phyloP scores from a whole-genome alignment of 30 jellyfish, hydroid and myxozoan genomes.

The Rhopilema esculentum region DNA sequence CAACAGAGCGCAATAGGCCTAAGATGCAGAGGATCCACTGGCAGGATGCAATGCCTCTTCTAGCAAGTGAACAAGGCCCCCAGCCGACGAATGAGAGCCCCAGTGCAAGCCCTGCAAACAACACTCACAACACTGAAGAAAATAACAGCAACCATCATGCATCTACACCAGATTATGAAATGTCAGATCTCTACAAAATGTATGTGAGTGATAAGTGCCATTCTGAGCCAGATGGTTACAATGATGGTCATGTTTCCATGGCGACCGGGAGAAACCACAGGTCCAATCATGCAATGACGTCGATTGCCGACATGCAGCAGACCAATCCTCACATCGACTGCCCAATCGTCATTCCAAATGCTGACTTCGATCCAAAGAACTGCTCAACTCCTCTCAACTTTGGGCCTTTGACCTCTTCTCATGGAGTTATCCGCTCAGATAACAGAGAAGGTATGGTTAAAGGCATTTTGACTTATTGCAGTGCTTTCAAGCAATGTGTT shows the following conservation, averaged over 20 bases:
- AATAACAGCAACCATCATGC: constrained; percentile 21
- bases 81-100: constrained; percentile 67
- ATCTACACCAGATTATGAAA: constrained; percentile 63
- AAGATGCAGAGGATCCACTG: constrained; percentile 83
- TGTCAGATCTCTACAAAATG: constrained; percentile 76
- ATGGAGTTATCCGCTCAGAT: neutral
- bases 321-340: constrained; percentile 96
- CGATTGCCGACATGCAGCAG: constrained; percentile 86
- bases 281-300: constrained; percentile 65
- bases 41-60: constrained; percentile 79
- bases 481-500: neutral
- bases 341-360: constrained; percentile 97
- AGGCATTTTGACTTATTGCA: neutral
- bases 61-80: constrained; percentile 89
- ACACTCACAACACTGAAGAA: constrained; percentile 13
- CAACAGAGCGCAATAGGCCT: constrained; percentile 87
- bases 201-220: constrained; percentile 69
- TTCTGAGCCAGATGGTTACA: constrained; percentile 29
- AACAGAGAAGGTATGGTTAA: constrained; percentile 14
- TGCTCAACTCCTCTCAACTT: constrained; percentile 66
- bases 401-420: constrained; percentile 55
- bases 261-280: constrained; percentile 46
- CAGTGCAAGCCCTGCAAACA: constrained; percentile 51
- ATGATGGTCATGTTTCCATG: constrained; percentile 48
- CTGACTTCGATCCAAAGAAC: constrained; percentile 93